A percentile compares a stretch with the other conserved stretches of the same genome.
phyloP scores from a whole-genome alignment of 2,113 vertebrate species.

The Neotragus moschatus region DNA sequence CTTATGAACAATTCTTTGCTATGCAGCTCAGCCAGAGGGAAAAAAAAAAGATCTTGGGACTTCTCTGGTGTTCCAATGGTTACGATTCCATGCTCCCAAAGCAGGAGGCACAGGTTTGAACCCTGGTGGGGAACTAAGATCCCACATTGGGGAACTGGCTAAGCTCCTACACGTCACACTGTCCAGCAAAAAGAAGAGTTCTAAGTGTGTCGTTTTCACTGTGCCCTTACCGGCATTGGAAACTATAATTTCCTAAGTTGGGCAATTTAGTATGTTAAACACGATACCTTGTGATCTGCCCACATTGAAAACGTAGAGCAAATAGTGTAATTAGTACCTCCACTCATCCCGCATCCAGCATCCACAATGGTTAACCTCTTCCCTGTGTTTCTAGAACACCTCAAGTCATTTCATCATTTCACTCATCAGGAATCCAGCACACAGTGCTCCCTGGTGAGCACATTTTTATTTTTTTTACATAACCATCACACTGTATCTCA shows the following conservation, averaged over 20 bases:
- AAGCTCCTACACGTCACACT: neutral
- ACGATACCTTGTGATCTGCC: neutral
- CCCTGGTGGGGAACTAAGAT: neutral
- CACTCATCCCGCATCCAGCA: neutral
- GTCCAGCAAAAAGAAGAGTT: neutral
- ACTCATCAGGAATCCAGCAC: neutral
- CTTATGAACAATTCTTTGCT: neutral
- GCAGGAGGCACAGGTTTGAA: neutral
- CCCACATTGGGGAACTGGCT: neutral
- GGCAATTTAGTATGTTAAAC: neutral
- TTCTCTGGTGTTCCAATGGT: neutral
- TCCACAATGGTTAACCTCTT: neutral
- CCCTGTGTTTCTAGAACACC: neutral
- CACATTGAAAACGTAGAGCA: neutral
- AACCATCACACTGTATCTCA: neutral
- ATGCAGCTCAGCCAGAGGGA: neutral
- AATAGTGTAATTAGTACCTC: neutral
- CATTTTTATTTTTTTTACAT: neutral
- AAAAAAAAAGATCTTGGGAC: neutral
- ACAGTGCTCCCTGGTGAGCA: neutral
- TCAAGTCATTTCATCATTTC: neutral
- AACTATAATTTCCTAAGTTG: conserved; percentile 18
- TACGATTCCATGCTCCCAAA: neutral
- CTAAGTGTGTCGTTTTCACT: neutral
- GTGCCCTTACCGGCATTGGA: neutral